Percentiles rank a stretch among this genome's conserved stretches.
These are phyloP conservation scores for Taxidea taxus DNA, from an alignment of 2,113 vertebrate species.

Conservation along the genomic window DNA sequence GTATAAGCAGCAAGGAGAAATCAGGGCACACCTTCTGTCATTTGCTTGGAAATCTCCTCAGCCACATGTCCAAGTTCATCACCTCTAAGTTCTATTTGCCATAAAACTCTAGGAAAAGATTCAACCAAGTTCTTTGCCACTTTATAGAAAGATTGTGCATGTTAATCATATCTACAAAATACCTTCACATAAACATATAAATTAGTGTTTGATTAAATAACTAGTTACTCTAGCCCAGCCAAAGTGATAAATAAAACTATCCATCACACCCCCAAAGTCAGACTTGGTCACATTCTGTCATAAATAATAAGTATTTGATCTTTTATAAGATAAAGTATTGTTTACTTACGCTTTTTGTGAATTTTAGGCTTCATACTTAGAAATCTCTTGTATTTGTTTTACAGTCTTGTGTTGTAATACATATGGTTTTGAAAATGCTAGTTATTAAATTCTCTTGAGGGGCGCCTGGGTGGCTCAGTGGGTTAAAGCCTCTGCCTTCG, in stretches of 20 bases:
- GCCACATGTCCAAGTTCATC: neutral
- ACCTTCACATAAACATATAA: neutral
- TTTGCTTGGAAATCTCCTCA: neutral
- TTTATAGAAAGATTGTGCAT: neutral
- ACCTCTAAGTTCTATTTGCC: neutral
- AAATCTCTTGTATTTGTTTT: neutral
- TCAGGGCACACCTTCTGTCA: neutral
- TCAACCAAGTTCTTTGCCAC: neutral
- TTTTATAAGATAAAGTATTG: neutral
- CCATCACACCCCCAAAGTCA: neutral
- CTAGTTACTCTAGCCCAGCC: neutral
- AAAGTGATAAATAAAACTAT: constrained; percentile 11
- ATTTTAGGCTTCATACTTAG: neutral
- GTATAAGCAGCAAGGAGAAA: constrained; percentile 15
- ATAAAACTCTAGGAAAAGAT: neutral
- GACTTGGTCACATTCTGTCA: neutral
- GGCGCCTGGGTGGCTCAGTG: too few species aligned
- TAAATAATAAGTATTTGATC: neutral
- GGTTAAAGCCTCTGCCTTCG: too few species aligned
- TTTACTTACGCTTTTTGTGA: neutral
- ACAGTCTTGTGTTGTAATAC: neutral
- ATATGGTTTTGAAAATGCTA: constrained; percentile 5
- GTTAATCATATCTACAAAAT: neutral
- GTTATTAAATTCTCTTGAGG: neutral
- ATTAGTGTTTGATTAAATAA: neutral